Base-by-base conservation (phyloP, 1,140 invertebrate genomes). In the Eriosoma lanigerum region DNA sequence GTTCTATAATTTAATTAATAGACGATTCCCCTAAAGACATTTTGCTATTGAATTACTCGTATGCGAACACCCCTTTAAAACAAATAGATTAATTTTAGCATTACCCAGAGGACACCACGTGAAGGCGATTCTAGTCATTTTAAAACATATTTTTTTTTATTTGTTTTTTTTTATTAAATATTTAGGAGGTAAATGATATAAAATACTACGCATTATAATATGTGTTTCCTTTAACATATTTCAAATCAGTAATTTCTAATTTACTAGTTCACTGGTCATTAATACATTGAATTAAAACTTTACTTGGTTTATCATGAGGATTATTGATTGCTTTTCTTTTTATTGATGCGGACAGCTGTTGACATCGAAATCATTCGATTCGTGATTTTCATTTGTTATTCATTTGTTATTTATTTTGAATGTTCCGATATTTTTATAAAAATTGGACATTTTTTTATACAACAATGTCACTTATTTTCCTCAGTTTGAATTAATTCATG, bases 211-310 rank as follows among this genome's bases (percentile, higher is more conserved):
- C 10, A 56, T 24, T 56, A 21, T 56, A 56, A n/a, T n/a, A n/a
- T 12, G n/a, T 4, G 24, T 58, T 58, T 58, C 0, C 24, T 26
- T 58, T 17, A 58, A 13, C 8, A 29, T 62, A 29, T 62, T 62
- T 62, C 8, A 62, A 62, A 29, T 62, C 58, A 62, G 58, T 62
- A 26, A 19, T 62, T 62, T 62, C 5, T 56, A 32, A 62, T 62
- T 62, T 32, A 62, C 58, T 62, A 32, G 26, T n/a, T 29, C 6
- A 19, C 26, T 62, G 17, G 3, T 12, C 58, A 62, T 32, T 17
- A 29, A 62, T 26, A 62, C 26, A 29, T 62, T 62, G 26, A 62
- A 62, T 62, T 62, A 29, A 29, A 62, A 62, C 26, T 32, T 62
- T 19, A 62, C 17, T 62, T 62, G 26, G 26, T 19, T 29, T 60